Base-by-base conservation (phyloP, 2,113 vertebrate species). In the Phrynosoma platyrhinos region DNA sequence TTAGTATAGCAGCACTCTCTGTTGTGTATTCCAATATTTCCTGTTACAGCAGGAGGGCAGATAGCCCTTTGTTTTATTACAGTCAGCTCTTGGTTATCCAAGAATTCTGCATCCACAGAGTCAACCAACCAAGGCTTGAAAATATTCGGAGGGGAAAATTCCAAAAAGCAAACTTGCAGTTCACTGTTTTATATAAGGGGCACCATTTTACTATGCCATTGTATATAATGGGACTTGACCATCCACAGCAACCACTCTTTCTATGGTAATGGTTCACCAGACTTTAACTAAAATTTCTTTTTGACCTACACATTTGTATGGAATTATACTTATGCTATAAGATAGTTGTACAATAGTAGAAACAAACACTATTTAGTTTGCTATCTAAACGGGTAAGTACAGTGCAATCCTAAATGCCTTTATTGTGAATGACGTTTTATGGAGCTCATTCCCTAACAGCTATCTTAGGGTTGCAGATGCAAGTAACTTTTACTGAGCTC, bases 401-500 rank as follows among this genome's bases (percentile, higher is more conserved):
- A 82, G 80, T 6, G 0, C 13, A 82, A 68, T 47, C 6, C 21
- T 42, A 82, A 27, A 40, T 23, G 3, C 7, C 21, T 47, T 23
- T 32, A n/a, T 36, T 85, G 5, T 23, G 32, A 23, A 25, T 81
- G 5, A 27, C 25, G 10, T 68, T 27, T 27, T 21, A 20, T 25
- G 42, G 75, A 14, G 30, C 2, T 23, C 14, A 27, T 12, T 27
- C 23, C 36, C 20, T 77, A 21, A 40, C 18, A 42, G 40, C 36
- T 85, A 10, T 27, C 5, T 76, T 20, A 77, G 27, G 72, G 3
- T 3, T 52, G 42, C 42, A 69, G n/a, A 32, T 5, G 20, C 83
- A 82, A 90, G 72, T 86, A 47, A 83, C 69, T 88, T 84, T 36
- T 79, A 89, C 88, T 93, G 90, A 91, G 68, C 82, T 71, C 40